phyloP scores from a whole-genome alignment of 2,113 vertebrate genomes.

The Halcyon malimbica region DNA sequence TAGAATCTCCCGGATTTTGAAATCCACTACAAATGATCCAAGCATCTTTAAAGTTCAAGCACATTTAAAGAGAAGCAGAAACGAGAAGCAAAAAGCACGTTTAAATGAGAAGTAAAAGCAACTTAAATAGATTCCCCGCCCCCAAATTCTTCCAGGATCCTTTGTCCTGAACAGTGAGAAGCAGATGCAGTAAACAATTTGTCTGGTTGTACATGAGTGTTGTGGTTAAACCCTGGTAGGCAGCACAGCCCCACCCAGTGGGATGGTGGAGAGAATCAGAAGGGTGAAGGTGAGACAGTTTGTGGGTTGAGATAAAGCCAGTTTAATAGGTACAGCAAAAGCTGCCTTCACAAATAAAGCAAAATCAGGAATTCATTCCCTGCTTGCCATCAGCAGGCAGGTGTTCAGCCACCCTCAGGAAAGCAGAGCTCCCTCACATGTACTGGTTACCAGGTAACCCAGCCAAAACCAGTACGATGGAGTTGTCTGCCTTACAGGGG shows the following conservation, averaged over 20 bases:
- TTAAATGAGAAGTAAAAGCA: neutral
- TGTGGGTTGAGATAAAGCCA: neutral
- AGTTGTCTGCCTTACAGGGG: neutral
- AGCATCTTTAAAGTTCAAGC: neutral
- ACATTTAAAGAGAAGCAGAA: neutral
- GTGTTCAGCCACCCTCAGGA: neutral
- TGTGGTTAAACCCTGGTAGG: neutral
- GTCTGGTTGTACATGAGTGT: neutral
- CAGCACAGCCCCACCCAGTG: neutral
- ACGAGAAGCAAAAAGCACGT: neutral
- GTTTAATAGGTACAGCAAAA: neutral
- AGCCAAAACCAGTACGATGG: neutral
- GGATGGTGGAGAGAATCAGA: neutral
- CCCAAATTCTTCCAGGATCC: neutral
- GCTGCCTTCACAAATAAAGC: neutral
- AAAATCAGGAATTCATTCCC: neutral
- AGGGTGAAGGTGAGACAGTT: neutral
- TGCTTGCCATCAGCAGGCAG: neutral
- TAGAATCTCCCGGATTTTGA: neutral
- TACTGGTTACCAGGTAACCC: neutral
- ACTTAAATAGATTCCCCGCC: neutral
- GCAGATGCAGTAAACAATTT: accelerated
- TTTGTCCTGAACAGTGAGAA: neutral
- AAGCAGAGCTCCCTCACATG: neutral
- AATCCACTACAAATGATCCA: neutral